These are phyloP conservation scores for Cynodonichthys magdalenae DNA, from an alignment of 2,797 vertebrate genomes.

Conservation along the genomic window DNA sequence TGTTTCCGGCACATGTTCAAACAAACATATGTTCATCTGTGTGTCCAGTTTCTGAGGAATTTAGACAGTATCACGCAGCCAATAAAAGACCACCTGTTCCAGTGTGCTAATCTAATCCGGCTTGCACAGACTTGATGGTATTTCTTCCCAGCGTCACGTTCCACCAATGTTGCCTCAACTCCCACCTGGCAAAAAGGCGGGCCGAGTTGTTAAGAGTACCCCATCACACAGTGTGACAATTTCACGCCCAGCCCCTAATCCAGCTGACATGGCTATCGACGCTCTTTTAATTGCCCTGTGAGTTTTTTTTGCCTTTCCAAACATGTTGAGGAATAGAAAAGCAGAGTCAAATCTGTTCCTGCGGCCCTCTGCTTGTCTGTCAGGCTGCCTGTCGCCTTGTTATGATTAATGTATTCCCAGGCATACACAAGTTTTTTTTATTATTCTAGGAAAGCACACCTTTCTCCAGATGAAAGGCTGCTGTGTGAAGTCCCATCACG, in stretches of 20 bases:
- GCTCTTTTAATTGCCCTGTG: slow-evolving; percentile 76
- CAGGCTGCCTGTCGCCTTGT: slow-evolving; percentile 68
- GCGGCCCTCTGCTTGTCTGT: slow-evolving; percentile 64
- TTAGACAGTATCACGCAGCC: slow-evolving; percentile 78
- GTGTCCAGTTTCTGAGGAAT: slow-evolving; percentile 71
- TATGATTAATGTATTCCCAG: slow-evolving; percentile 78
- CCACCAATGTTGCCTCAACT: slow-evolving; percentile 43
- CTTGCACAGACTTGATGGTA: slow-evolving; percentile 64
- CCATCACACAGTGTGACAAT: slow-evolving; percentile 78
- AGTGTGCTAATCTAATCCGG: slow-evolving; percentile 80
- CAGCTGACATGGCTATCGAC: slow-evolving; percentile 72
- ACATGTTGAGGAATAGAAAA: slow-evolving; percentile 63
- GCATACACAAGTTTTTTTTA: slow-evolving; percentile 51
- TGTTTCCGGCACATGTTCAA: slow-evolving; percentile 34
- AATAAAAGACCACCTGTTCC: slow-evolving; percentile 85
- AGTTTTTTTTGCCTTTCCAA: slow-evolving; percentile 62
- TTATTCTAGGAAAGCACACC: slow-evolving; percentile 63
- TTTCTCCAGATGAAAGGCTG: slow-evolving; percentile 58
- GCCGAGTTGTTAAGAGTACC: slow-evolving; percentile 72
- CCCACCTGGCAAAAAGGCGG: slow-evolving; percentile 58
- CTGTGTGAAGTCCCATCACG: slow-evolving; percentile 65
- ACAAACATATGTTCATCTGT: slow-evolving; percentile 34
- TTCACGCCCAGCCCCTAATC: slow-evolving; percentile 78
- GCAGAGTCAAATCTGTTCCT: slow-evolving; percentile 60
- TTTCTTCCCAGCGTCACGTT: slow-evolving; percentile 76